phyloP scores from a whole-genome alignment of 2,113 vertebrate species.

The Notiomystis cincta region DNA sequence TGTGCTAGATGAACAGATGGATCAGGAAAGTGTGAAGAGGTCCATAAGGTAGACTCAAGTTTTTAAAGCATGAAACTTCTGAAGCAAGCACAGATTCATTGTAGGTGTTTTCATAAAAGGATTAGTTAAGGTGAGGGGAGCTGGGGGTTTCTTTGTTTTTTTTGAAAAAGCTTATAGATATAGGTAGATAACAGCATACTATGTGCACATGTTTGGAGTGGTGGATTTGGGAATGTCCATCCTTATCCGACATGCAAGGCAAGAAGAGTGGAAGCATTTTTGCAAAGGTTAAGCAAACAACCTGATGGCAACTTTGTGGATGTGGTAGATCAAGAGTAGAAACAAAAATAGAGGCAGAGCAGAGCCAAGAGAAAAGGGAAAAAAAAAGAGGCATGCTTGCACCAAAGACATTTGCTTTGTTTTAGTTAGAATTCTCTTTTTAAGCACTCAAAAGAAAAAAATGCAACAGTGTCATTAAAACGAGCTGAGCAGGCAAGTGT shows the following conservation, averaged over 20 bases:
- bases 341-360: background rate
- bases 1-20: conserved; percentile 62
- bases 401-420: background rate
- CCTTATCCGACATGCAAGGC: background rate
- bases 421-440: background rate
- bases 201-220: rapidly evolving
- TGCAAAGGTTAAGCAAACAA: background rate
- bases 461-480: background rate
- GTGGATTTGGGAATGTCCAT: background rate
- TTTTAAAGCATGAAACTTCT: conserved; percentile 51
- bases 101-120: conserved; percentile 12
- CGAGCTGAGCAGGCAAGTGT: background rate
- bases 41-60: conserved; percentile 53
- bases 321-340: background rate
- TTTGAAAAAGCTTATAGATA: background rate
- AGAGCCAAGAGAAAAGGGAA: background rate
- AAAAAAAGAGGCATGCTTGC: background rate
- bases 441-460: background rate
- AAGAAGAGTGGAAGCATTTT: background rate
- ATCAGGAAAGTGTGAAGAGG: conserved; percentile 43
- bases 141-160: background rate
- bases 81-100: background rate
- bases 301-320: background rate
- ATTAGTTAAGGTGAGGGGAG: background rate
- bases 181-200: background rate